Evolutionary conservation across 2,888 invertebrate genomes (phyloP), one percentile per base, ranked within the genome.

Genomic region (Ectobius pallidus): DNA sequence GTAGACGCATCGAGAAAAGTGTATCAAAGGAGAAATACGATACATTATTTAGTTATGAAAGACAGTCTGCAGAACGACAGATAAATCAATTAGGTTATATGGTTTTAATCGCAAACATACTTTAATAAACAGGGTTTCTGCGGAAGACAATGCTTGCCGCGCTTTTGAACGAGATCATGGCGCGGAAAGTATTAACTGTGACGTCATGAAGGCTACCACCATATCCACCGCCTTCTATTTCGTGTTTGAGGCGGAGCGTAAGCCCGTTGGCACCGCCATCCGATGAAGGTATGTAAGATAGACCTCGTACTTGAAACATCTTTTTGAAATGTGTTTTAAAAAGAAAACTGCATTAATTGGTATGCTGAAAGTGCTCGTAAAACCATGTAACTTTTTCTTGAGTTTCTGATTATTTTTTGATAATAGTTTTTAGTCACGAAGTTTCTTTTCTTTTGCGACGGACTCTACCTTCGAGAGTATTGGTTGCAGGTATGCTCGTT

Each of bases 251-350:
- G 55, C 55, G 68, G 68, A 72, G 42, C 52, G 14, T 34, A 67
- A 27, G 42, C 52, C 58, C 58, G 70, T 70, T n/a, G 58, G 58
- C 70, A 70, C 61, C 70, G 70, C 70, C 58, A 70, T 44, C 70
- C 65, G 25, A 18, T 65, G 65, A 71, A 55, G 65, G 65, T 67
- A 71, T 65, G 63, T 46, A 71, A 14, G 18, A 32, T 63, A 27
- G 16, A 65, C 39, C 46, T 65, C 65, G 16, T 44, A 46, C n/a
- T 25, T 22, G 22, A 65, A 22, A 27, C 27, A 6, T 25, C 65
- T 44, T 65, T 58, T 58, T 1, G n/a, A 58, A 58, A 58, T 30
- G 30, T 30, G 30, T 16, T n/a, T n/a, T 30, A 11, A 58, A 30
- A 58, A 30, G 58, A 30, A 58, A 58, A 58, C n/a, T 6, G 55